A percentile compares a stretch with the other conserved stretches of the same genome.
Evolutionary conservation across 2,113 vertebrate species (phyloP).

Genomic region (Opisthocomus hoazin): DNA sequence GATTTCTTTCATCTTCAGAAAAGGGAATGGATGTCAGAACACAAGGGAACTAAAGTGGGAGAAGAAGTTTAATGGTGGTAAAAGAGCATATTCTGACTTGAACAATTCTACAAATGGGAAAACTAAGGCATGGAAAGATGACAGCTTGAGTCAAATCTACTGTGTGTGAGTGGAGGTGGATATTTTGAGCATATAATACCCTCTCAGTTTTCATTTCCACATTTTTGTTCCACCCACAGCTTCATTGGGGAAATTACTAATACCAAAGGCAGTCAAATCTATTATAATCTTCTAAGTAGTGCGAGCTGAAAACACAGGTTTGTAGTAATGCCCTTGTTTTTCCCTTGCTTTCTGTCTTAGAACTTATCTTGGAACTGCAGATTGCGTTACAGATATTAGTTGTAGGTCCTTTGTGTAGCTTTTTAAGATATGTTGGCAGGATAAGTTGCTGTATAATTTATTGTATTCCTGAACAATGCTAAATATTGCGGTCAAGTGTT

Average conservation of each 20-base stretch:
- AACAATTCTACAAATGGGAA: background rate
- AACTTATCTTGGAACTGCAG: conserved; percentile 55
- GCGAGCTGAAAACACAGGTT: conserved; percentile 1
- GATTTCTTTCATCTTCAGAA: background rate
- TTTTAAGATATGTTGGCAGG: conserved; percentile 6
- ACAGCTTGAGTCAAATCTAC: background rate
- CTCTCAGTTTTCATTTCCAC: conserved; percentile 52
- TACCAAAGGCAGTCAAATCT: conserved; percentile 43
- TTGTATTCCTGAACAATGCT: conserved; percentile 52
- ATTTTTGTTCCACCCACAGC: conserved; percentile 56
- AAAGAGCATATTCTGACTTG: background rate
- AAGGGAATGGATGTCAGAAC: background rate
- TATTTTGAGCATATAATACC: conserved; percentile 46
- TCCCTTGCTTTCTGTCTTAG: conserved; percentile 18
- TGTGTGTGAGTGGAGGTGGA: background rate
- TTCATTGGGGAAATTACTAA: conserved; percentile 49
- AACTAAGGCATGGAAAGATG: background rate
- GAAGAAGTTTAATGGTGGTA: background rate
- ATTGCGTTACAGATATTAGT: conserved; percentile 36
- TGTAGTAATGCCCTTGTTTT: conserved; percentile 54
- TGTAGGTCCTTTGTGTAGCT: conserved; percentile 55
- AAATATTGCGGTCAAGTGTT: conserved; percentile 15
- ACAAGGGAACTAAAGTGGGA: background rate
- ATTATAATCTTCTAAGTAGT: conserved; percentile 50
- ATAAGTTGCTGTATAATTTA: conserved; percentile 17